These are phyloP conservation scores for Bubo scandiacus DNA, from an alignment of 2,113 vertebrate genomes.

Conservation along the genomic window DNA sequence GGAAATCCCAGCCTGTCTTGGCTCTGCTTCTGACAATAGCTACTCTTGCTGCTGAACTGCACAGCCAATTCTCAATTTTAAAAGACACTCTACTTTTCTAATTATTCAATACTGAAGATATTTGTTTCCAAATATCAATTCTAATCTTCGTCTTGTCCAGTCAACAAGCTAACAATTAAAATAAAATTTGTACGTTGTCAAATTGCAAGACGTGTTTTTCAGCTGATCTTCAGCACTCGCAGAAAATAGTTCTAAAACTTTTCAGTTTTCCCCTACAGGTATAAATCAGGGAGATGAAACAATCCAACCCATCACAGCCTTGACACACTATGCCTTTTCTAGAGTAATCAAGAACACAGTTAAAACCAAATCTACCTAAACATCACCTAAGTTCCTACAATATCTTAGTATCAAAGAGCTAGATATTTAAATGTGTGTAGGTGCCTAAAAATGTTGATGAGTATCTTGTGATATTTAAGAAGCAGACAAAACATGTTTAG, in stretches of 20 bases:
- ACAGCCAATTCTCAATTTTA: conserved; percentile 9
- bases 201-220: not conserved
- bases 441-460: not conserved
- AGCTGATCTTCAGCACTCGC: not conserved
- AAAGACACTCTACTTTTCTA: not conserved
- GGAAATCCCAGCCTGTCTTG: conserved; percentile 54
- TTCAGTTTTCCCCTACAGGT: not conserved
- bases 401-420: not conserved
- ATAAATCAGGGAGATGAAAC: not conserved
- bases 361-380: not conserved
- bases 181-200: not conserved
- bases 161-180: not conserved
- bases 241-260: not conserved
- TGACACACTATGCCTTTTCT: not conserved
- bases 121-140: not conserved
- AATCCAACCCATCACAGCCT: not conserved
- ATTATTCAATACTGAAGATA: not conserved
- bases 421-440: not conserved
- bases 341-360: not conserved
- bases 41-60: conserved; percentile 20
- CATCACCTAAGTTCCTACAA: not conserved
- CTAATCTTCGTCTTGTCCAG: not conserved
- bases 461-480: not conserved
- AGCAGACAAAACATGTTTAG: not conserved
- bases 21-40: conserved; percentile 26